phyloP scores from a whole-genome alignment of 1,140 invertebrate genomes.

The Drosophila cardini region DNA sequence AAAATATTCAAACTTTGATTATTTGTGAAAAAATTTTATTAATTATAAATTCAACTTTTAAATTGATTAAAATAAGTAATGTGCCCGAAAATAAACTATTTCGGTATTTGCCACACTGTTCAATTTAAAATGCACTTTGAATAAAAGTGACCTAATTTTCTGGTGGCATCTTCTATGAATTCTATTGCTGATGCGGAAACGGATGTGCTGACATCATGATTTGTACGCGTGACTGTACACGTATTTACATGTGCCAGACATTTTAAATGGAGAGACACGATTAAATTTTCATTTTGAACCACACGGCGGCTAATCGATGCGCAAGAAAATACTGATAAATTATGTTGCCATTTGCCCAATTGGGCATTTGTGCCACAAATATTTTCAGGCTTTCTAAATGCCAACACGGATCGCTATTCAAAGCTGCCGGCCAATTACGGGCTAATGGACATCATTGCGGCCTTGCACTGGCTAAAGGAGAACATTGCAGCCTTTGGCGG shows the following conservation, averaged over 20 bases:
- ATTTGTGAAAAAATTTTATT: too few relatives aligned
- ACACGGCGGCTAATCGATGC: constrained; percentile 52
- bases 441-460: constrained; percentile 97
- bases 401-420: constrained; percentile 92
- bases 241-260: constrained; percentile 65
- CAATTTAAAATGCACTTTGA: constrained; percentile 64
- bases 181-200: constrained; percentile 63
- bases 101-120: constrained; percentile 34
- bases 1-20: too few relatives aligned
- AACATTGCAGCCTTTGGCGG: constrained; percentile 97
- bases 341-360: constrained; percentile 33
- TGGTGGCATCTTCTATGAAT: background rate
- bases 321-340: constrained; percentile 62
- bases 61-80: too few relatives aligned
- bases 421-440: constrained; percentile 96
- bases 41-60: too few relatives aligned
- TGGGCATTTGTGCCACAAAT: constrained; percentile 6
- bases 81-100: background rate
- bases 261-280: constrained; percentile 66
- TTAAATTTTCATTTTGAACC: constrained; percentile 62
- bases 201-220: constrained; percentile 83
- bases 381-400: constrained; percentile 92
- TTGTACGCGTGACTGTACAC: constrained; percentile 80
- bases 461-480: constrained; percentile 96
- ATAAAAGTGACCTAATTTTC: constrained; percentile 75